phyloP scores from a whole-genome alignment of 2,797 vertebrate species.

The Bradypus variegatus region DNA sequence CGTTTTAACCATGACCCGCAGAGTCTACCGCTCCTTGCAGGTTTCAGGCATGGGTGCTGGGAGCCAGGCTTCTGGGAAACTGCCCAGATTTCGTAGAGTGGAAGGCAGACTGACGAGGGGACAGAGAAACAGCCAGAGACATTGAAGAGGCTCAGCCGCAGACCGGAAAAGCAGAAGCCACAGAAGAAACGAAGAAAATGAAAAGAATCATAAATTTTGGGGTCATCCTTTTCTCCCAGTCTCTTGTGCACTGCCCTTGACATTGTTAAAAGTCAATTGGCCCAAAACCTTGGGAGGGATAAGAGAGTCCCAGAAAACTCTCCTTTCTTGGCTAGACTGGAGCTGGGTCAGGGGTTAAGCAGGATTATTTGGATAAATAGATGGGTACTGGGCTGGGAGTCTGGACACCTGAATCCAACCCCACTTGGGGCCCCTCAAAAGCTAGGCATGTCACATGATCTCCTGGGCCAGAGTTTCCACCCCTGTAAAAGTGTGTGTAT shows the following conservation, averaged over 20 bases:
- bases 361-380: background rate
- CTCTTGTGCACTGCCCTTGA: background rate
- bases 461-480: background rate
- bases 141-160: background rate
- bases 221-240: background rate
- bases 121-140: background rate
- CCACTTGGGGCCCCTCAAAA: background rate
- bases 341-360: background rate
- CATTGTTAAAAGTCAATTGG: slow-evolving; percentile 24
- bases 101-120: background rate
- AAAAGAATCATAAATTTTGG: background rate
- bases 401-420: background rate
- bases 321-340: background rate
- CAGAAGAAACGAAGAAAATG: background rate
- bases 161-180: background rate
- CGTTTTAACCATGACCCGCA: background rate
- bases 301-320: background rate
- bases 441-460: background rate
- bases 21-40: background rate
- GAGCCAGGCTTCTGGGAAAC: background rate
- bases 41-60: background rate
- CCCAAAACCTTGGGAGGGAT: background rate
- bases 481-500: background rate
- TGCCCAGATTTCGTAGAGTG: background rate
- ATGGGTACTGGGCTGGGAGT: background rate